These are phyloP conservation scores for Ophioninae sp. DNA, from an alignment of 2,888 invertebrate genomes.

Conservation along the genomic window DNA sequence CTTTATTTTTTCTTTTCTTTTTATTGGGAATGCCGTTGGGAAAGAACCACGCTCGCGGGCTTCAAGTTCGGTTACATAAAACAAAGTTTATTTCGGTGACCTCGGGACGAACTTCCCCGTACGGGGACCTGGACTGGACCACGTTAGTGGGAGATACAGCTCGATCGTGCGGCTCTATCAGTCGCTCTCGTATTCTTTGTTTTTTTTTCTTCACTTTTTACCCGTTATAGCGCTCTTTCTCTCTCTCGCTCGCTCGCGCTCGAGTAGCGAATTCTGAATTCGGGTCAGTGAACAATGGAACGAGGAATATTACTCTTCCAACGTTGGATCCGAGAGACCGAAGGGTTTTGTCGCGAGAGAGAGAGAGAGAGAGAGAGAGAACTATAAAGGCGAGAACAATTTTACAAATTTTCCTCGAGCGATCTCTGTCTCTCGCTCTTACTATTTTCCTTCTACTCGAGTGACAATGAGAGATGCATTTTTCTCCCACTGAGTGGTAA, in stretches of 20 bases:
- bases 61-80: background rate
- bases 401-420: conserved; percentile 62
- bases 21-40: background rate
- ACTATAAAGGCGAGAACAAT: conserved; percentile 61
- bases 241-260: conserved; percentile 52
- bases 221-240: conserved; percentile 18
- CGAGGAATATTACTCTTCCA: conserved; percentile 62
- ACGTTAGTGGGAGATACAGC: background rate
- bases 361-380: conserved; percentile 20
- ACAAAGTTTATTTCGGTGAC: background rate
- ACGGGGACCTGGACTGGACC: background rate
- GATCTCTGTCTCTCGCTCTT: conserved; percentile 12
- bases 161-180: conserved; percentile 30
- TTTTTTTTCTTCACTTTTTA: conserved; percentile 33
- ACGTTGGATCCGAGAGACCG: conserved; percentile 44
- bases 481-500: background rate
- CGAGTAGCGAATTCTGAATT: conserved; percentile 66
- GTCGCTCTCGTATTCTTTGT: conserved; percentile 24
- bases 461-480: background rate
- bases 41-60: background rate
- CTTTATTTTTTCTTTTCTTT: background rate
- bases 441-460: background rate
- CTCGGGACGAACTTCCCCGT: background rate
- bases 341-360: conserved; percentile 50
- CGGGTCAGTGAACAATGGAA: conserved; percentile 69